phyloP scores from a whole-genome alignment of 2,888 invertebrate species.

The Alsophila aescularia region DNA sequence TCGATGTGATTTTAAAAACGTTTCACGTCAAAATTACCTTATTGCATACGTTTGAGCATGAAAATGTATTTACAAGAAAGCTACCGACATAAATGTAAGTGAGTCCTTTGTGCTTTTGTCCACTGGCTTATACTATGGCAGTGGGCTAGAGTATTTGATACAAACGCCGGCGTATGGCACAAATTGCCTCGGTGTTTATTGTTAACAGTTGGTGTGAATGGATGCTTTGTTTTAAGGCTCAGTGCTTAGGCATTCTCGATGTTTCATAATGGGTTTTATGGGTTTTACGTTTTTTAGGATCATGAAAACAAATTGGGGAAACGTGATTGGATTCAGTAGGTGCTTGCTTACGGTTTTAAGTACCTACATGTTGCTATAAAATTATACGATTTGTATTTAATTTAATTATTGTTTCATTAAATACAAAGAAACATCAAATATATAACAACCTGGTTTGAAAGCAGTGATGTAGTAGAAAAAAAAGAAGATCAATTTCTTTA shows the following conservation, averaged over 20 bases:
- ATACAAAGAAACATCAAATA: no score
- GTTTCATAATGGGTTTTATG: conserved; percentile 22
- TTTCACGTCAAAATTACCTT: no score
- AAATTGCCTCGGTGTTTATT: conserved; percentile 37
- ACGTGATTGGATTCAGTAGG: conserved; percentile 5
- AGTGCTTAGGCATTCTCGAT: conserved; percentile 26
- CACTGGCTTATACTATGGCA: conserved; percentile 4
- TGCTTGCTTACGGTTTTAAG: not conserved
- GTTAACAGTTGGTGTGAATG: conserved; percentile 37
- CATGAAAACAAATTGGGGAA: conserved; percentile 8
- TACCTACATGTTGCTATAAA: not conserved
- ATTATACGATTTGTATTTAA: not conserved
- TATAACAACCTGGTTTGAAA: no score
- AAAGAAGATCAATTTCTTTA: no score
- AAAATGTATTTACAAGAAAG: no score
- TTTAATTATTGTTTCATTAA: no score
- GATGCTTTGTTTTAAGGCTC: conserved; percentile 30
- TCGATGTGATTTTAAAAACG: no score
- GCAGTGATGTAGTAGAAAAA: no score
- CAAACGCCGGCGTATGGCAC: conserved; percentile 34
- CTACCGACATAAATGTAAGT: not conserved
- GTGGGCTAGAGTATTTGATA: conserved; percentile 27
- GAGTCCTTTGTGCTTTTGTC: not conserved
- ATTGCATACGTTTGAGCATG: no score
- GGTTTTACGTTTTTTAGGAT: conserved; percentile 4